These are phyloP conservation scores for Silvanus unidentatus DNA, from an alignment of 2,888 invertebrate genomes.

Conservation along the genomic window DNA sequence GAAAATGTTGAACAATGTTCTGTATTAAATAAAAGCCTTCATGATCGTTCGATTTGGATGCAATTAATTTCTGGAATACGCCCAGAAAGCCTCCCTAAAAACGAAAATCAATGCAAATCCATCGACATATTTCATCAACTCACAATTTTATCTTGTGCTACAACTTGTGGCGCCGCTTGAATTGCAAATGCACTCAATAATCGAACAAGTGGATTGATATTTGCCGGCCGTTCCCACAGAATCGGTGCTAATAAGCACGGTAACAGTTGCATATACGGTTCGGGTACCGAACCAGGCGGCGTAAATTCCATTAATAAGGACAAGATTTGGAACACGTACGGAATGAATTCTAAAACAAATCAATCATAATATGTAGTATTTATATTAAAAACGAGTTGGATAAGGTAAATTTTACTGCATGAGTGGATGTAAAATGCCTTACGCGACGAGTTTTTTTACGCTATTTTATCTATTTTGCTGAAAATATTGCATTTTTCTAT, in stretches of 20 bases:
- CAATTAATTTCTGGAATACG: constrained; percentile 93
- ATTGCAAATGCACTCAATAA: constrained; percentile 81
- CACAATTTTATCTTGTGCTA: constrained; percentile 66
- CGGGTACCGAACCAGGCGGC: constrained; percentile 56
- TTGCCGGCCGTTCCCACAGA: constrained; percentile 90
- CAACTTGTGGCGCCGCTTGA: constrained; percentile 64
- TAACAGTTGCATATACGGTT: constrained; percentile 82
- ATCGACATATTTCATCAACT: constrained; percentile 31
- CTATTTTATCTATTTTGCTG: too few relatives aligned
- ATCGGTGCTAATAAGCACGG: constrained; percentile 85
- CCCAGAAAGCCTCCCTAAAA: constrained; percentile 75
- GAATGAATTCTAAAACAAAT: constrained; percentile 85
- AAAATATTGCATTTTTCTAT: too few relatives aligned
- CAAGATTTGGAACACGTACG: constrained; percentile 96
- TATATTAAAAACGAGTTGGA: too few relatives aligned
- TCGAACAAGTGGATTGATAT: constrained; percentile 89
- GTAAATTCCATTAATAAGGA: constrained; percentile 78
- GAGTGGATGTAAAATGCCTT: too few relatives aligned
- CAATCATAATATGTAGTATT: too few relatives aligned
- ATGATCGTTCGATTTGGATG: constrained; percentile 91
- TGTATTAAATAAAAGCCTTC: constrained; percentile 92
- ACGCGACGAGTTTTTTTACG: too few relatives aligned
- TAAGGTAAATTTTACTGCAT: too few relatives aligned
- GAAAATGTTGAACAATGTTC: constrained; percentile 75
- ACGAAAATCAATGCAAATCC: background rate